Conservation (phyloP, 2,888 invertebrate species). For the Drosophila anomalipes region DNA sequence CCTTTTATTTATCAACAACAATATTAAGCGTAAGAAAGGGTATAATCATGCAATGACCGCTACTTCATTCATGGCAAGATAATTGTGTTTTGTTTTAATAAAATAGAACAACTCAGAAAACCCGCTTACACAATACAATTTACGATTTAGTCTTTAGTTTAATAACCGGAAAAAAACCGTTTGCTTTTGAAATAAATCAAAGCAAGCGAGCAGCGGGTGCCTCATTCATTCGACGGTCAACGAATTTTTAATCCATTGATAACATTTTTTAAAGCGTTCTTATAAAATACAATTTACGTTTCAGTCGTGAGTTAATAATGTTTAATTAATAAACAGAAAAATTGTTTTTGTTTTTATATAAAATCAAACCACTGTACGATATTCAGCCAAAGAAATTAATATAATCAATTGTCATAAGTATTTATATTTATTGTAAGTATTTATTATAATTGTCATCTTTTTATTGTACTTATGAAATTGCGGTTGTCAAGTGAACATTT, state of each 20-base stretch:
- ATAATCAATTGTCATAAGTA: neutral
- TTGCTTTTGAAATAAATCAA: neutral
- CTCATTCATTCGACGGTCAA: neutral
- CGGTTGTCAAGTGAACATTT: conserved; percentile 1
- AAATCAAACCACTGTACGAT: neutral
- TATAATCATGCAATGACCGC: neutral
- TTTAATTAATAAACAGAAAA: neutral
- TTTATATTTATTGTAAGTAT: neutral
- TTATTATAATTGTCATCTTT: neutral
- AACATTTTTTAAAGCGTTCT: neutral
- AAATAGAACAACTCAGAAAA: neutral
- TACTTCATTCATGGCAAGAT: conserved; percentile 2
- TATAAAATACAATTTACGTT: neutral
- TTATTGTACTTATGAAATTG: neutral
- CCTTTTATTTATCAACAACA: neutral
- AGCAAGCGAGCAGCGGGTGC: neutral
- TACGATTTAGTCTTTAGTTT: neutral
- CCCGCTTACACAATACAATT: neutral
- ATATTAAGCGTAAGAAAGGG: neutral
- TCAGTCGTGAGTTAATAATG: neutral
- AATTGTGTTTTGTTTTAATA: neutral
- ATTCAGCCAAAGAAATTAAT: neutral
- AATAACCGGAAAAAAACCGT: neutral
- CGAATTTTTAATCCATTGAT: neutral
- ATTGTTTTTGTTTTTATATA: neutral